These are phyloP conservation scores for Odontophorus gujanensis DNA, from an alignment of 2,113 vertebrate species.

Conservation along the genomic window DNA sequence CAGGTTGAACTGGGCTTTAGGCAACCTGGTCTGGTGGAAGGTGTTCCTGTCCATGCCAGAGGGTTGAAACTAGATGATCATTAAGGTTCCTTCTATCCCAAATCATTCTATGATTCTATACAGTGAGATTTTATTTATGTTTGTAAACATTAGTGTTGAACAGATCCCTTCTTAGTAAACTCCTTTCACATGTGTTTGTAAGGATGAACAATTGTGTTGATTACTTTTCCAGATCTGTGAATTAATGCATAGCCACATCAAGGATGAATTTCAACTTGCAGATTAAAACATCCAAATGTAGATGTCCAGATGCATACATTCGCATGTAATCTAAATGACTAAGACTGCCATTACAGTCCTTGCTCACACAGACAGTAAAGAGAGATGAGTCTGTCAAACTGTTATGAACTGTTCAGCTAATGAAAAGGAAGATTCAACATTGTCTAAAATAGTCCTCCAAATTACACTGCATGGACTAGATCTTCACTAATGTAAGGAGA, in stretches of 20 bases:
- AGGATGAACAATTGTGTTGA: background rate
- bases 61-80: background rate
- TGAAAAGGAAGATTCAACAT: background rate
- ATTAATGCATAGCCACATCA: background rate
- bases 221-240: background rate
- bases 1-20: background rate
- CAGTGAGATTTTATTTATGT: background rate
- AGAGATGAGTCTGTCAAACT: rapidly evolving
- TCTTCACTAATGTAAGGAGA: background rate
- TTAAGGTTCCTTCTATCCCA: background rate
- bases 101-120: background rate
- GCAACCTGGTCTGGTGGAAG: background rate
- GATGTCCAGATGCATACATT: rapidly evolving
- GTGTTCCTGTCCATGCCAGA: background rate
- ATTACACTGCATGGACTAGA: background rate
- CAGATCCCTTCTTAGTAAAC: background rate
- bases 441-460: background rate
- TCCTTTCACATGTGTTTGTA: background rate
- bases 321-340: background rate
- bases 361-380: background rate
- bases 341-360: background rate
- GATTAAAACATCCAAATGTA: background rate
- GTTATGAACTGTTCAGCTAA: background rate
- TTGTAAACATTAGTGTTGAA: background rate
- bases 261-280: background rate